Conservation (phyloP, 2,888 invertebrate genomes). For the Epinotia ramella region DNA sequence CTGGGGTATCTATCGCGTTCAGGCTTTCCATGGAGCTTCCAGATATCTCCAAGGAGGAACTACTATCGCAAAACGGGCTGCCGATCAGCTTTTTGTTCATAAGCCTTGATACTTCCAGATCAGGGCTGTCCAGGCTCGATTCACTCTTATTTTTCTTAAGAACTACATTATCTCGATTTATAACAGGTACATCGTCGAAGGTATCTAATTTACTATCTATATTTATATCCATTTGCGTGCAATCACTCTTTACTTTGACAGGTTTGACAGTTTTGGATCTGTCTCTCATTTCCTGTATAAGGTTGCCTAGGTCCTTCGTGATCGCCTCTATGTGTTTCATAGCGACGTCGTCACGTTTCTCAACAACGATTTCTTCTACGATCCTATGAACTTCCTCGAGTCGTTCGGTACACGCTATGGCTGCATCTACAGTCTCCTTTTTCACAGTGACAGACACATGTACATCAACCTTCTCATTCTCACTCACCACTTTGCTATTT, state of each 20-base stretch:
- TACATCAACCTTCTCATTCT: conserved; percentile 60
- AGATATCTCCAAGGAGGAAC: conserved; percentile 79
- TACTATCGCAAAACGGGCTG: conserved; percentile 78
- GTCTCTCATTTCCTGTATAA: conserved; percentile 74
- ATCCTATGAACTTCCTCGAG: conserved; percentile 55
- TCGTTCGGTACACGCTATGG: conserved; percentile 63
- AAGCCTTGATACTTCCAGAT: conserved; percentile 80
- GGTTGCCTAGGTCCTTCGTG: conserved; percentile 74
- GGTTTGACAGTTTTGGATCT: conserved; percentile 60
- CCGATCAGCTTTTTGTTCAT: conserved; percentile 73
- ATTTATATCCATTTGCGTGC: conserved; percentile 57
- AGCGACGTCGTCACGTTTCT: conserved; percentile 60
- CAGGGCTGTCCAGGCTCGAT: conserved; percentile 82
- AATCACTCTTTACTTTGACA: conserved; percentile 55
- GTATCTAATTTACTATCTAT: conserved; percentile 56
- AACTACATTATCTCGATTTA: conserved; percentile 69
- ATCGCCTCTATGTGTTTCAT: conserved; percentile 73
- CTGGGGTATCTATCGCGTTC: conserved; percentile 63
- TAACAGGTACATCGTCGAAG: conserved; percentile 70
- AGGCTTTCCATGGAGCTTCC: conserved; percentile 82
- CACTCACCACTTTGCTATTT: conserved; percentile 60
- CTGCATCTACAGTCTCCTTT: conserved; percentile 55
- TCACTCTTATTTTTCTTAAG: conserved; percentile 83
- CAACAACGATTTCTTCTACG: conserved; percentile 52
- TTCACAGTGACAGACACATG: conserved; percentile 62